phyloP scores from a whole-genome alignment of 2,113 vertebrate genomes.

The Myotis brandtii region DNA sequence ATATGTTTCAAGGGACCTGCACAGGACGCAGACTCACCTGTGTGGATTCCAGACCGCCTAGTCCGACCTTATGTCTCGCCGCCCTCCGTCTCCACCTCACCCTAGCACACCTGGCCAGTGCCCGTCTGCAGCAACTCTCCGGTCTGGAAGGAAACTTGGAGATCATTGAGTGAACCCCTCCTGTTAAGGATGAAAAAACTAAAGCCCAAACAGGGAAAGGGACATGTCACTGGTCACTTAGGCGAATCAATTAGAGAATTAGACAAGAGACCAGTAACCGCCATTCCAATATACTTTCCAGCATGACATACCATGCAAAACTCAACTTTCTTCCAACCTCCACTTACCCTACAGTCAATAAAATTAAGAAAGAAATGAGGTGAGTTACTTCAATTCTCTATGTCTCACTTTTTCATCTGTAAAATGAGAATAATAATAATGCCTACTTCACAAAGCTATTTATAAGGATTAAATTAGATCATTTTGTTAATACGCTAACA shows the following conservation, averaged over 20 bases:
- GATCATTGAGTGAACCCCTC: neutral
- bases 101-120: too few relatives aligned
- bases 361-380: neutral
- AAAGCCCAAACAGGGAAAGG: neutral
- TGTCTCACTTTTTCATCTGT: neutral
- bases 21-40: too few relatives aligned
- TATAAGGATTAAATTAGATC: neutral
- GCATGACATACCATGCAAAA: neutral
- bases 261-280: neutral
- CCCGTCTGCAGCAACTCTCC: too few relatives aligned
- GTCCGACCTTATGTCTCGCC: too few relatives aligned
- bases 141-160: slow-evolving; percentile 27
- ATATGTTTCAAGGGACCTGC: too few relatives aligned
- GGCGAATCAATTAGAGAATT: neutral
- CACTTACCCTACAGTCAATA: neutral
- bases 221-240: neutral
- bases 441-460: neutral
- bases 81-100: too few relatives aligned
- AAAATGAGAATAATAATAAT: neutral
- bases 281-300: neutral
- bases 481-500: neutral
- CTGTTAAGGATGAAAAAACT: neutral
- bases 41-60: too few relatives aligned
- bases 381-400: neutral
- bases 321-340: neutral